Evolutionary conservation across 2,113 vertebrate species (phyloP).

Genomic region (Erythrocebus patas): DNA sequence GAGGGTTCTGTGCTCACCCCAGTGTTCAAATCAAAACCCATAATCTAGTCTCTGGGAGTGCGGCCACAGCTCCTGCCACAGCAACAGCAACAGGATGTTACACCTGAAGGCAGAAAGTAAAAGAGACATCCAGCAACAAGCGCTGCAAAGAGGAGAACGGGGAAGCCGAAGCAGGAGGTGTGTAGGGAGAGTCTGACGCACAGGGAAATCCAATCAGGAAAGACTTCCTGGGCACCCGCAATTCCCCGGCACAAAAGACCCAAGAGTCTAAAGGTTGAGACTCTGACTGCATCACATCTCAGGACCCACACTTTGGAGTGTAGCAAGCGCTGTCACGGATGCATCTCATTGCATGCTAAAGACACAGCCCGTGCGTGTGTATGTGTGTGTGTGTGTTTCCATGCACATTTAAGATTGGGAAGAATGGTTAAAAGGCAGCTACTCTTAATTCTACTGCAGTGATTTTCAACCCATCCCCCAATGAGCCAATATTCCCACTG

Average conservation of each 20-base stretch:
- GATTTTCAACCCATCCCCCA: fast-evolving
- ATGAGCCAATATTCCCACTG: not conserved
- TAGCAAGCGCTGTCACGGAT: fast-evolving
- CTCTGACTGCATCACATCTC: fast-evolving
- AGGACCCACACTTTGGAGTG: not conserved
- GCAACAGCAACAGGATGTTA: fast-evolving
- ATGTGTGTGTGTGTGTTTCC: fast-evolving
- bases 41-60: too few species aligned
- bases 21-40: too few species aligned
- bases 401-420: not conserved
- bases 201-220: not conserved
- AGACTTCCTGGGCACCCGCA: fast-evolving
- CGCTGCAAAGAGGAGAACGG: not conserved
- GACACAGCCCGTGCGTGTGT: not conserved
- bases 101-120: fast-evolving
- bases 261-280: not conserved
- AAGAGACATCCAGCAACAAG: fast-evolving
- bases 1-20: too few species aligned
- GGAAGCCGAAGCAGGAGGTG: fast-evolving
- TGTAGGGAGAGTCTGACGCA: fast-evolving
- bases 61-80: fast-evolving
- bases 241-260: fast-evolving
- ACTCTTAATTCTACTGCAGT: not conserved
- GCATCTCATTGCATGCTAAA: fast-evolving
- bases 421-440: not conserved